Evolutionary conservation across 2,113 vertebrate genomes (phyloP), one percentile per base, ranked within the genome.

Genomic region (Hydrolagus affinis): DNA sequence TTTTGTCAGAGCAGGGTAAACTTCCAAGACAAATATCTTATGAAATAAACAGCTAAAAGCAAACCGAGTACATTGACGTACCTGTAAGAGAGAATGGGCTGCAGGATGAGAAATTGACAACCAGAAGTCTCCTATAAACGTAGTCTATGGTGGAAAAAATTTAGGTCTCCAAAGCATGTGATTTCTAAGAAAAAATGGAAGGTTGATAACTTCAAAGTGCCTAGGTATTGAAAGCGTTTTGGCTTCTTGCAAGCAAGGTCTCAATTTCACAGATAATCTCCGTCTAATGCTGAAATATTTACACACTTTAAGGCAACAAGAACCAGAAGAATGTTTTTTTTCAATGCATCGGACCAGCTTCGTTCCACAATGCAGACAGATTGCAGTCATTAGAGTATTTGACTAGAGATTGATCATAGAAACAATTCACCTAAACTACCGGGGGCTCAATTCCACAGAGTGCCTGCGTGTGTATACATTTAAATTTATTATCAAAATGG

Each of bases 341-440:
- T 68, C 78, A 23, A 83, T 66, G 62, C 66, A 62, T 66, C 23
- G 10, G 78, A 83, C 66, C 25, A 19, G 60, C 11, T 83, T 80
- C 30, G 30, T 83, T 44, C 78, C 28, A 66, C 78, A 83, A 83
- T 83, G 78, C 78, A 66, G 78, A 83, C 66, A 21, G 78, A 83
- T 66, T 66, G 62, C 78, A 83, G 78, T 68, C 78, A 83, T 83
- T 62, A 83, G 77, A 30, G 25, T 32, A 64, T 68, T 17, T 83
- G 66, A 83, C 78, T 83, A 12, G 28, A 83, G 25, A 83, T 83
- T 62, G 62, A 66, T 83, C 78, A 66, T 66, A 66, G 64, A 60
- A 83, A 66, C 62, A 83, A 83, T 32, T 60, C 78, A 83, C 23
- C 78, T 83, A 30, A 66, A 83, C 62, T 83, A 30, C 60, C 60